A percentile compares a stretch with the other conserved stretches of the same genome.
Conservation (phyloP, 2,797 vertebrate genomes). For the Merluccius polli region DNA sequence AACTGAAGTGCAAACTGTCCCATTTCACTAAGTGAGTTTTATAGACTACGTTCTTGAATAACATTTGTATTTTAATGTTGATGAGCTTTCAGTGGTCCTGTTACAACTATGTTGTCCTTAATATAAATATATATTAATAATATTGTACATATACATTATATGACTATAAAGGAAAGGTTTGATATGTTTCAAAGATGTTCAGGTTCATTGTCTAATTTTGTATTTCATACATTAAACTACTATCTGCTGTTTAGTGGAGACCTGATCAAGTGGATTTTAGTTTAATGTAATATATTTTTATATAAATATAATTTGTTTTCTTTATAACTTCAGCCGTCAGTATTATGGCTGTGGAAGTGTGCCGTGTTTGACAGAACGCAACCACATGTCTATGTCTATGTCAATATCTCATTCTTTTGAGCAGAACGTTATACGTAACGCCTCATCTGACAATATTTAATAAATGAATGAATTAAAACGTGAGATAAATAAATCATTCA, state of each 20-base stretch:
- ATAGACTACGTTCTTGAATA: background rate
- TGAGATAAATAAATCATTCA: background rate
- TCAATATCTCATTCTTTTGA: too few species aligned
- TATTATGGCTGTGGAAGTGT: background rate
- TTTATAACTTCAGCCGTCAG: background rate
- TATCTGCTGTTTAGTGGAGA: background rate
- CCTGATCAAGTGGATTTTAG: background rate
- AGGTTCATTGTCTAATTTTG: background rate
- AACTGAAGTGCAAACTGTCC: background rate
- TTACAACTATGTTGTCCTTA: background rate
- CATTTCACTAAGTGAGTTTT: background rate
- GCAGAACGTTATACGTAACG: background rate
- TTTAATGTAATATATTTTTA: background rate
- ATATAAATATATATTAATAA: too few species aligned
- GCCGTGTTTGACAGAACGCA: background rate
- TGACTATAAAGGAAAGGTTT: background rate
- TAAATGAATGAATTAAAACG: background rate
- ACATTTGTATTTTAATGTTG: background rate
- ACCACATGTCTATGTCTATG: background rate
- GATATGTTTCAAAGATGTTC: background rate
- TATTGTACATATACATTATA: too few species aligned
- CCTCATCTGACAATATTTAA: background rate
- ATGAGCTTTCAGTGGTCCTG: background rate
- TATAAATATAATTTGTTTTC: background rate
- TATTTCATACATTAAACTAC: background rate